These are phyloP conservation scores for Drosophila orosa DNA, from an alignment of 1,140 invertebrate species.

Conservation along the genomic window DNA sequence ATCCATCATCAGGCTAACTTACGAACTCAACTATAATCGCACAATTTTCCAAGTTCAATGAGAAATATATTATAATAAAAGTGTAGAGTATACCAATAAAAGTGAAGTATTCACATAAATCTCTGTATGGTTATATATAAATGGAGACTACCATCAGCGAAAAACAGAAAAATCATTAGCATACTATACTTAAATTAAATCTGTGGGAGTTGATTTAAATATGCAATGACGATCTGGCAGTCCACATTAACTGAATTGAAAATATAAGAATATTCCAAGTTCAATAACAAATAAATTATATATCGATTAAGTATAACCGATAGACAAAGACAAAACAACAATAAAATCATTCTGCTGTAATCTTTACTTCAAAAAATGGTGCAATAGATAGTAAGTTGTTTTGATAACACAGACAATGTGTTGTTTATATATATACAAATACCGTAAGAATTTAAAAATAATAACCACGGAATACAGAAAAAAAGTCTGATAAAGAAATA, in stretches of 20 bases:
- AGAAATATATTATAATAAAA: slow-evolving; percentile 11
- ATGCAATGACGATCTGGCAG: not conserved
- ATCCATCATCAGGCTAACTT: not conserved
- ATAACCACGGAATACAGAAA: not conserved
- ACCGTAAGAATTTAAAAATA: slow-evolving; percentile 7
- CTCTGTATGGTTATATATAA: not conserved
- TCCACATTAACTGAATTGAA: not conserved
- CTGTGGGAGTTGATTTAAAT: not conserved
- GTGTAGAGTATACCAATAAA: slow-evolving; percentile 21
- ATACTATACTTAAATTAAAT: not conserved
- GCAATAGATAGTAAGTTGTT: slow-evolving; percentile 5
- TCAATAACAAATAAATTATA: slow-evolving; percentile 5
- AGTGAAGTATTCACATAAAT: not conserved
- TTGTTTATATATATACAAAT: not conserved
- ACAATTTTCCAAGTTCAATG: slow-evolving; percentile 9
- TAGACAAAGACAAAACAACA: not conserved
- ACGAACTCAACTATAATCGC: slow-evolving; percentile 1
- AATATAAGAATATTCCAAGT: not conserved
- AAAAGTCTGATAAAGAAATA: not conserved
- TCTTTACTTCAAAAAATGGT: slow-evolving; percentile 11
- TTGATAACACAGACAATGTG: slow-evolving; percentile 15
- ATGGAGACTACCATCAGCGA: not conserved
- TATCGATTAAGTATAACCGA: slow-evolving; percentile 13
- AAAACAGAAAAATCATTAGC: not conserved
- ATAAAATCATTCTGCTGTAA: not conserved